Evolutionary conservation across 2,888 invertebrate genomes (phyloP).

Genomic region (Endotricha flammealis): DNA sequence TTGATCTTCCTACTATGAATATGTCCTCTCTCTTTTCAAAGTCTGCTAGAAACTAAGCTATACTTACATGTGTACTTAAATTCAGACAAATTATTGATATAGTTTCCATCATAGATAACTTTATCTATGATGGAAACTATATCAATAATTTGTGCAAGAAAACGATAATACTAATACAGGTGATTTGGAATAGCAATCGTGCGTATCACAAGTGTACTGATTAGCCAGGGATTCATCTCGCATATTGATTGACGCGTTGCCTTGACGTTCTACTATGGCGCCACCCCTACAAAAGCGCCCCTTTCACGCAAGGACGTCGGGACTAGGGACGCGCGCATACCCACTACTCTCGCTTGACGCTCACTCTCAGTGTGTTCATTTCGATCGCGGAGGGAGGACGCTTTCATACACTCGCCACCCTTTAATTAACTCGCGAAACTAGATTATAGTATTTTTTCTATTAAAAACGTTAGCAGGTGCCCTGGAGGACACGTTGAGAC

Average conservation of each 20-base stretch:
- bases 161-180: too few species aligned
- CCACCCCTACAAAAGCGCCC: conserved; percentile 70
- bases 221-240: conserved; percentile 60
- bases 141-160: too few species aligned
- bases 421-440: conserved; percentile 44
- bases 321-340: conserved; percentile 74
- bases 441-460: conserved; percentile 32
- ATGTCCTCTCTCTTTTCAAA: too few species aligned
- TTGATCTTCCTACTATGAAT: too few species aligned
- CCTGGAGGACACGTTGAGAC: conserved; percentile 58
- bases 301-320: conserved; percentile 70
- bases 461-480: conserved; percentile 35
- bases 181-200: too few species aligned
- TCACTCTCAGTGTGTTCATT: conserved; percentile 54
- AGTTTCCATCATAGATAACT: too few species aligned
- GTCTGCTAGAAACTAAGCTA: too few species aligned
- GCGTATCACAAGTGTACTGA: conserved; percentile 29
- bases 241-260: conserved; percentile 75
- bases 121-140: too few species aligned
- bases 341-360: conserved; percentile 38
- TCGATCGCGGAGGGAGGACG: conserved; percentile 52
- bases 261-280: conserved; percentile 62
- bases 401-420: conserved; percentile 28
- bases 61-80: too few species aligned
- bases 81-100: too few species aligned